Evolutionary conservation across 2,113 vertebrate genomes (phyloP).

Genomic region (Typhlomys cinereus): DNA sequence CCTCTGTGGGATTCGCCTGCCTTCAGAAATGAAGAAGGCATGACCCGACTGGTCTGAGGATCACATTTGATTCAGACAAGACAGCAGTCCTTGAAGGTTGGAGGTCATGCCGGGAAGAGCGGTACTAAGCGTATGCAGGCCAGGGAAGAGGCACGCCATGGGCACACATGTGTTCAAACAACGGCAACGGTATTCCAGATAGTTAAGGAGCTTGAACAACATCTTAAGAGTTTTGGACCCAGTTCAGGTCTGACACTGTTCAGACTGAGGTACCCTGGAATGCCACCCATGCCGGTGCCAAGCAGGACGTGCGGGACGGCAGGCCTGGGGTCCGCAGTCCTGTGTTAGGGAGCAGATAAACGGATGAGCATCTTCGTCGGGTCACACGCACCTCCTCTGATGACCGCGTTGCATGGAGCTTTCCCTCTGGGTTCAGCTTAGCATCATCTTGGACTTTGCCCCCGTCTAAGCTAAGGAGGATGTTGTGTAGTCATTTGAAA

Average conservation of each 20-base stretch:
- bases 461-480: too few relatives aligned
- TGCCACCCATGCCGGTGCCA: fast-evolving
- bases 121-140: neutral
- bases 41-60: neutral
- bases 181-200: neutral
- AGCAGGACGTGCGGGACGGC: neutral
- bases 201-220: neutral
- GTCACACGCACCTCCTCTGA: neutral
- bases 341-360: neutral
- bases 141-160: neutral
- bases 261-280: neutral
- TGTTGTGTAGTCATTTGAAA: too few relatives aligned
- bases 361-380: neutral
- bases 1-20: constrained; percentile 29
- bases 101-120: neutral
- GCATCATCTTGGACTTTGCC: too few relatives aligned
- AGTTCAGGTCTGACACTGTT: neutral
- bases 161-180: neutral
- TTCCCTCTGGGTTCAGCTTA: too few relatives aligned
- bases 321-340: fast-evolving
- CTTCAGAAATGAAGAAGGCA: neutral
- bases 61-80: neutral
- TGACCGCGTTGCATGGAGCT: too few relatives aligned
- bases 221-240: neutral
- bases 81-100: neutral